Conservation (phyloP, 2,888 invertebrate species). For the Cerastis rubricosa region DNA sequence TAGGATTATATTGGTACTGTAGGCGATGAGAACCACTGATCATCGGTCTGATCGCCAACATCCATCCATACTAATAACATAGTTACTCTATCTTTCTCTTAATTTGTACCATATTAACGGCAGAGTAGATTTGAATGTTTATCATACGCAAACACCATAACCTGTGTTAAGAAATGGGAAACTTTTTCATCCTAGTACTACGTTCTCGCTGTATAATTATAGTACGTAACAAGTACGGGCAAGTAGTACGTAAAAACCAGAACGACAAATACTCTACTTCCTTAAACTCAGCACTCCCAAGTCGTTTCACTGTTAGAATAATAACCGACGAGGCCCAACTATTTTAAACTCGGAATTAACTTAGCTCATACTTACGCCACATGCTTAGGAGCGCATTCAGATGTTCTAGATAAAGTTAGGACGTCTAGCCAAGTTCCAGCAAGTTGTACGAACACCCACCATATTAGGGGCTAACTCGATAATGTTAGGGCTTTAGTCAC, state of each 20-base stretch:
- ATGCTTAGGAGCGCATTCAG: conserved; percentile 59
- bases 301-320: conserved; percentile 32
- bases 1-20: background rate
- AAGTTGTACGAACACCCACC: conserved; percentile 49
- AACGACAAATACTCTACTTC: background rate
- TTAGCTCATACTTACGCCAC: conserved; percentile 56
- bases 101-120: too few species aligned
- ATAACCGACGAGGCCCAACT: conserved; percentile 35
- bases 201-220: background rate
- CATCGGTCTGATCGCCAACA: too few species aligned
- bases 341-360: conserved; percentile 57
- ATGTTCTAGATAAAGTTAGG: conserved; percentile 59
- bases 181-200: background rate
- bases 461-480: conserved; percentile 59
- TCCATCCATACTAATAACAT: background rate
- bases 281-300: background rate
- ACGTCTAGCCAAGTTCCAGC: conserved; percentile 44
- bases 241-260: background rate
- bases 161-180: background rate
- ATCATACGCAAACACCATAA: background rate
- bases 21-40: background rate
- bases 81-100: background rate
- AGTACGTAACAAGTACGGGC: background rate
- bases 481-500: conserved; percentile 45
- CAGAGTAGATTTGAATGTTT: background rate